Evolutionary conservation across 37 sponge, comb jelly and placozoan genomes (phyloP), one percentile per base, ranked within the genome.

Genomic region (Tethya wilhelma): DNA sequence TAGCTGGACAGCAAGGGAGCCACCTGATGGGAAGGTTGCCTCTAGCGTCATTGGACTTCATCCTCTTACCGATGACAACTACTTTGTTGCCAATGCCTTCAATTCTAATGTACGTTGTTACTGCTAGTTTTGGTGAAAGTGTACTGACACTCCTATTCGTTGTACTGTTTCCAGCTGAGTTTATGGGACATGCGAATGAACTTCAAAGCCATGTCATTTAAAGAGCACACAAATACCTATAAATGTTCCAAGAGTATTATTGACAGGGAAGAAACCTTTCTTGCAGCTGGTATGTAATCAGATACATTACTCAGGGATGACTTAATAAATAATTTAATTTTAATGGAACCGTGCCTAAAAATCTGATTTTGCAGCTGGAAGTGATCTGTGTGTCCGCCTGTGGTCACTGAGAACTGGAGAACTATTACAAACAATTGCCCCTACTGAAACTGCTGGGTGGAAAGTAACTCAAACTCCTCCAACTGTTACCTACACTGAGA

Each of bases 161-260:
- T 55, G 14, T 73, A 69, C 4, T 39, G 20, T 2, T 31, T 79
- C 34, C 33, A 81, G 81, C 32, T 81, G 34, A 30, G 72, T 30
- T 12, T 81, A 25, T 81, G 81, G 81, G 81, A 81, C 44, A 1
- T 81, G 58, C 32, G 81, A 25, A 30, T 81, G 73, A 9, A 28
- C 28, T 42, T 34, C 22, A 59, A 56, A 44, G 72, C 71, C 20
- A 30, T 59, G 4, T 8, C 30, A 32, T 81, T 71, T 33, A 60
- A 26, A 37, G 81, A 36, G 6, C 81, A 81, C 34, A 41, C 60
- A 19, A 81, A 81, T 44, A 34, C 58, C 39, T 59, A 56, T 44
- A 38, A 59, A 71, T 25, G n/a, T 5, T 81, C 63, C 19, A 29
- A 57, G 36, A 44, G 71, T 62, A 36, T 81, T 29, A 44, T 81